These are phyloP conservation scores for Mungos mungo DNA, from an alignment of 2,113 vertebrate species.

Conservation along the genomic window DNA sequence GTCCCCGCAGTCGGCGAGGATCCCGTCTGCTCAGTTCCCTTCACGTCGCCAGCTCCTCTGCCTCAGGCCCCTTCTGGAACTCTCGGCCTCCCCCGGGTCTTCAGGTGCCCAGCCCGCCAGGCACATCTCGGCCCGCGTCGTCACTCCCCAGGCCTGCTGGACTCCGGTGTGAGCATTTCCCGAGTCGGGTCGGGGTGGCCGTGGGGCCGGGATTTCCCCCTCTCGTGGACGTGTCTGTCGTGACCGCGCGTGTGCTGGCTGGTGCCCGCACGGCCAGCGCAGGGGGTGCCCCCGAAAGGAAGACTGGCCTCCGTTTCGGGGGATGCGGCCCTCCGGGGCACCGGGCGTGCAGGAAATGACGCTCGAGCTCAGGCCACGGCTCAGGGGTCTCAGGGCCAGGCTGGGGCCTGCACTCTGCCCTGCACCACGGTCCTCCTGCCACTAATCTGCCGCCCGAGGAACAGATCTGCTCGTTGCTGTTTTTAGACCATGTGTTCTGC, in stretches of 20 bases:
- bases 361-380: accelerated
- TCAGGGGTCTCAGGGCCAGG: accelerated
- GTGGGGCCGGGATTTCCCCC: neutral
- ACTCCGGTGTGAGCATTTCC: accelerated
- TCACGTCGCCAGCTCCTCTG: accelerated
- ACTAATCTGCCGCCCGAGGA: accelerated
- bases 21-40: neutral
- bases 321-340: neutral
- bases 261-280: accelerated
- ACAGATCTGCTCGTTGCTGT: accelerated
- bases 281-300: accelerated
- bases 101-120: neutral
- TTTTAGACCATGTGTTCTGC: neutral
- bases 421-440: neutral
- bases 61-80: neutral
- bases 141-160: accelerated
- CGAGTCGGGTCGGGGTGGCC: accelerated
- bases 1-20: accelerated
- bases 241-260: accelerated
- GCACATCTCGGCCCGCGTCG: accelerated
- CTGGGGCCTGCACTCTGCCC: neutral
- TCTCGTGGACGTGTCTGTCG: neutral
- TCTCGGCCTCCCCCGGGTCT: neutral
- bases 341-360: too few species aligned
- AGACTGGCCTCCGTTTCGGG: accelerated